Conservation (phyloP, 2,113 vertebrate genomes). For the Thamnaconus septentrionalis region DNA sequence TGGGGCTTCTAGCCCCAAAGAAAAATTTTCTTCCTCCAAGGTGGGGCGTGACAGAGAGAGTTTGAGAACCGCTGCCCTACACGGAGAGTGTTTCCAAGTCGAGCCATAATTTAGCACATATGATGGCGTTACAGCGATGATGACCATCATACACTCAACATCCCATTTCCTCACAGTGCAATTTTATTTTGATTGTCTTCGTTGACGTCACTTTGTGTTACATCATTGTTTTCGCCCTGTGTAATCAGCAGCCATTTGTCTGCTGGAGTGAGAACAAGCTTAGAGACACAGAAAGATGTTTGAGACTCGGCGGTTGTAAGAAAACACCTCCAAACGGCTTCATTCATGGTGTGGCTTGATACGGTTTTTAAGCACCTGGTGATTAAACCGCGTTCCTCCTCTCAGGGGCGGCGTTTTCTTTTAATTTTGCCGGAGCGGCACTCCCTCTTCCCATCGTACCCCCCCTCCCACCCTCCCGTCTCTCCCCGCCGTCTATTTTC, state of each 20-base stretch:
- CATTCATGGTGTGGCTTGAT: slow-evolving; percentile 27
- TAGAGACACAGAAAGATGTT: slow-evolving; percentile 10
- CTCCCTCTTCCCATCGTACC: neutral
- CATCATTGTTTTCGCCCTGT: slow-evolving; percentile 3
- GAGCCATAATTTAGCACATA: neutral
- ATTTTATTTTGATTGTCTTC: neutral
- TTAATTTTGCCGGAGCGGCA: slow-evolving; percentile 20
- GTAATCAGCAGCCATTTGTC: slow-evolving; percentile 29
- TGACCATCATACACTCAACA: no score
- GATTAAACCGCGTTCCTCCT: slow-evolving; percentile 54
- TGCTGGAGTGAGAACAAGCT: slow-evolving; percentile 10
- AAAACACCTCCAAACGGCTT: slow-evolving; percentile 9
- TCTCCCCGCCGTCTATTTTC: slow-evolving; percentile 58
- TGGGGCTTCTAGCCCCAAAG: no score
- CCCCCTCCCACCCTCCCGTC: slow-evolving; percentile 35
- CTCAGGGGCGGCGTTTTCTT: slow-evolving; percentile 49
- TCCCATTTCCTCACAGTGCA: no score
- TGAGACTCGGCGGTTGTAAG: slow-evolving; percentile 9
- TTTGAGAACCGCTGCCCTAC: no score
- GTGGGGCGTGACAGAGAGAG: no score
- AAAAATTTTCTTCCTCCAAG: no score
- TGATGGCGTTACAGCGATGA: neutral
- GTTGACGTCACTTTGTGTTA: neutral
- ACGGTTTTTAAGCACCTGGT: slow-evolving; percentile 40
- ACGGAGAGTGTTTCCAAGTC: no score